Evolutionary conservation across 2,797 vertebrate genomes (phyloP), one percentile per base, ranked within the genome.

Genomic region (Cyclura pinguis): DNA sequence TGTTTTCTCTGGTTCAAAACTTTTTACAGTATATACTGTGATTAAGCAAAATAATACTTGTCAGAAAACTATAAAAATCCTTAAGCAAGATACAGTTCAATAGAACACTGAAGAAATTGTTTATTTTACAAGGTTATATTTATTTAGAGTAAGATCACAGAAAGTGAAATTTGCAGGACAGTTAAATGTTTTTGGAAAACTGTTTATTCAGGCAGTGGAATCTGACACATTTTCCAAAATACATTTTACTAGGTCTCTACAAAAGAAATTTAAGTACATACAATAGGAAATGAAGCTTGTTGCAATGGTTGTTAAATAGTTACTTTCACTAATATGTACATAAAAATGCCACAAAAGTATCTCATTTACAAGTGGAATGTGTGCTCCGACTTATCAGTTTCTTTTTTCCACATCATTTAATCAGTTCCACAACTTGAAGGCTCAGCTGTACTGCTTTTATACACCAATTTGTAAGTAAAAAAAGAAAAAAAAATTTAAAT

Each of bases 191-290:
- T 97, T 96, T 97, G 96, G 96, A 97, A 97, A 97, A 96, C 47
- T 80, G 93, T 97, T 97, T 98, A 98, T 98, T 97, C 94, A 93
- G 94, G 95, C 96, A 96, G 97, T 96, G 96, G 95, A 91, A 95
- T 97, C 97, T 98, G 96, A 97, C 97, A 97, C 95, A 97, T 97
- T 97, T 97, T 98, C 97, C 97, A 98, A 99, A 99, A 98, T 98
- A 98, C 96, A 98, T 97, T 96, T 97, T 97, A 96, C 96, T 98
- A 95, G 95, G 97, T 97, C 97, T 96, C 98, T 98, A 98, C 96
- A 98, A 98, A 98, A 98, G 94, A 98, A 98, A 97, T 94, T 95
- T 93, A 95, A 96, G 94, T 97, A 96, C 96, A 93, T 98, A 98
- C 96, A 97, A 96, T 98, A 98, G 97, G 98, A 98, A 99, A 98